Conservation (phyloP, 2,113 vertebrate species). For the Clupea harengus region DNA sequence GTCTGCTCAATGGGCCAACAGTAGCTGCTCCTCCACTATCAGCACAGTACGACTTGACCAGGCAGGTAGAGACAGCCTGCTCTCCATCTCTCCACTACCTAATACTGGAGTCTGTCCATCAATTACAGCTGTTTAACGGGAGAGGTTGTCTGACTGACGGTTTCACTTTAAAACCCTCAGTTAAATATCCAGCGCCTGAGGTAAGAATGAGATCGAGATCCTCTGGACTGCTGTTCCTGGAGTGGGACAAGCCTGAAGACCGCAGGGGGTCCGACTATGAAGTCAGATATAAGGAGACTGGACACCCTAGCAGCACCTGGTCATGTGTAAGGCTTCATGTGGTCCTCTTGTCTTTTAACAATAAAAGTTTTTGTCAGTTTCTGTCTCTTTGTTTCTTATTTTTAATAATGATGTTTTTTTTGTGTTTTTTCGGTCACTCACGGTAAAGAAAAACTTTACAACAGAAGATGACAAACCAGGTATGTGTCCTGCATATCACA, state of each 20-base stretch:
- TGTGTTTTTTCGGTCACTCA: neutral
- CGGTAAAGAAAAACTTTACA: neutral
- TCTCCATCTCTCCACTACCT: too few relatives aligned
- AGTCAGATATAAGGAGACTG: slow-evolving; percentile 16
- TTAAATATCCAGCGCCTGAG: slow-evolving; percentile 38
- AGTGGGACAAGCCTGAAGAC: slow-evolving; percentile 24
- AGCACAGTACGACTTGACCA: slow-evolving; percentile 34
- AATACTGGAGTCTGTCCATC: too few relatives aligned
- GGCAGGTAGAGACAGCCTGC: slow-evolving; percentile 47
- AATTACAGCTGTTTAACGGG: too few relatives aligned
- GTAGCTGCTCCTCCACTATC: slow-evolving; percentile 49
- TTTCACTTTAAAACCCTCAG: slow-evolving; percentile 14
- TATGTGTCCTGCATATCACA: neutral
- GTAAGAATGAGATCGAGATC: slow-evolving; percentile 20
- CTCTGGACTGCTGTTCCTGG: slow-evolving; percentile 17
- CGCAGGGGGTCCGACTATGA: slow-evolving; percentile 27
- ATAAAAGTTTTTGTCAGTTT: too few relatives aligned
- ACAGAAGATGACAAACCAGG: neutral
- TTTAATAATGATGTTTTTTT: neutral
- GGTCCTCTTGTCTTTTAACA: neutral
- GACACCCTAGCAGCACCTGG: neutral
- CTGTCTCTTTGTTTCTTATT: neutral
- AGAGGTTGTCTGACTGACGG: neutral
- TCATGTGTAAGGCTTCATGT: neutral
- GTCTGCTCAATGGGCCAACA: slow-evolving; percentile 34